Base-by-base conservation (phyloP, 2,797 vertebrate genomes). In the Poecilia velifera region DNA sequence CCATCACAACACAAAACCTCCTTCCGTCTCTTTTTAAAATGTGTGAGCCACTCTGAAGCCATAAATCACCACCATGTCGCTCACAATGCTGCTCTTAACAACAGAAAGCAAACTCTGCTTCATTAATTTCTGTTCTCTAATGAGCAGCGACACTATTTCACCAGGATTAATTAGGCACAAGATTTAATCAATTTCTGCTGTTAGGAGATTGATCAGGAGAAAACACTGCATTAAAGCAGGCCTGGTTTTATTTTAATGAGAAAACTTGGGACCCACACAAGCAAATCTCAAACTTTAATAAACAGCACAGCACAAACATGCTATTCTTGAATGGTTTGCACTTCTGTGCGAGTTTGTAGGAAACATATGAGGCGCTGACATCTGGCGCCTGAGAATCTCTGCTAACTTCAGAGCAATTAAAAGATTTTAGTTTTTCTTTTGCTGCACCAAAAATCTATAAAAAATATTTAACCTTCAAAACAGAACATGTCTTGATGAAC, bases 161-260 rank as follows among this genome's bases (percentile, higher is more conserved):
- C 76, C 75, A 75, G 87, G 85, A 94, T 93, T 93, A 90, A 93
- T 95, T 93, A 92, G 87, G 80, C 84, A 81, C 66, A 8, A 86
- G 85, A 94, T 93, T 91, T 87, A 93, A 95, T 94, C 89, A 93
- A 88, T 94, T 92, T 84, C 91, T 79, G 84, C 82, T 57, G 74
- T 93, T 85, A 88, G 77, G 84, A 91, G 83, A 94, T 92, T 90
- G 91, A 95, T 94, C 87, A 71, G 87, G 86, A 78, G 87, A 80
- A 89, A 91, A 89, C 87, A 46, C 28, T 64, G 77, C 75, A 6
- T 90, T 89, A 76, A 86, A 82, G 78, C 74, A 71, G 39, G 85
- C 82, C 77, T 4, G n/a, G 28, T 45, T 80, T 83, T 83, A 72
- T 73, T 79, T 79, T 91, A 91, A 90, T 89, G 89, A 94, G 88